These are phyloP conservation scores for Lycaena phlaeas DNA, from an alignment of 2,888 invertebrate genomes.

Conservation along the genomic window DNA sequence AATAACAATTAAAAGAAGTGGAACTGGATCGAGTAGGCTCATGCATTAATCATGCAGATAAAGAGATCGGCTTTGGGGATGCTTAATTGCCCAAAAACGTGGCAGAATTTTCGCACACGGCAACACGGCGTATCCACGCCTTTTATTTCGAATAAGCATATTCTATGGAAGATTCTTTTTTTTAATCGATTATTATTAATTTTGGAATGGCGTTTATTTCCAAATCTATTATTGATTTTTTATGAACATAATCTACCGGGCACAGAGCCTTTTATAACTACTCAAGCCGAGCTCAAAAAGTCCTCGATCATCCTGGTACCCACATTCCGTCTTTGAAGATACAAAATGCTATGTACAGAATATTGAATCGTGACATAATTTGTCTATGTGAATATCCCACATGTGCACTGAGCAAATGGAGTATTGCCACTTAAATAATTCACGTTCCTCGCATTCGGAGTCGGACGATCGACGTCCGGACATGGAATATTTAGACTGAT, in stretches of 20 bases:
- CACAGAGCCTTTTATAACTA: no score
- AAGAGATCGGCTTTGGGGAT: neutral
- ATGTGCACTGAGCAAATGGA: no score
- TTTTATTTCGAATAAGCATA: neutral
- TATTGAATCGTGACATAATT: no score
- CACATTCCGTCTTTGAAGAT: no score
- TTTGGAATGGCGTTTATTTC: neutral
- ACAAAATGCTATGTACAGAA: no score
- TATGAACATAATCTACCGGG: no score
- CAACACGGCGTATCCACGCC: neutral
- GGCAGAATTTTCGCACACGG: neutral
- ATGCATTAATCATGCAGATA: neutral
- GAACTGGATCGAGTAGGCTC: neutral
- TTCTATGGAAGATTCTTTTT: neutral
- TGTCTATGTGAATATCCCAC: no score
- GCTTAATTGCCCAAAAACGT: neutral
- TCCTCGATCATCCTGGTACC: no score
- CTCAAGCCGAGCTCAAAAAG: no score
- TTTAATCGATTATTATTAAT: neutral
- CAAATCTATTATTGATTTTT: no score
- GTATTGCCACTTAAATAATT: constrained; percentile 4
- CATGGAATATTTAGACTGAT: constrained; percentile 2
- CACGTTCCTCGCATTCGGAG: neutral
- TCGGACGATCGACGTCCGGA: no score
- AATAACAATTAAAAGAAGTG: neutral